Evolutionary conservation across 2,888 invertebrate species (phyloP).

Genomic region (Adela reaumurella): DNA sequence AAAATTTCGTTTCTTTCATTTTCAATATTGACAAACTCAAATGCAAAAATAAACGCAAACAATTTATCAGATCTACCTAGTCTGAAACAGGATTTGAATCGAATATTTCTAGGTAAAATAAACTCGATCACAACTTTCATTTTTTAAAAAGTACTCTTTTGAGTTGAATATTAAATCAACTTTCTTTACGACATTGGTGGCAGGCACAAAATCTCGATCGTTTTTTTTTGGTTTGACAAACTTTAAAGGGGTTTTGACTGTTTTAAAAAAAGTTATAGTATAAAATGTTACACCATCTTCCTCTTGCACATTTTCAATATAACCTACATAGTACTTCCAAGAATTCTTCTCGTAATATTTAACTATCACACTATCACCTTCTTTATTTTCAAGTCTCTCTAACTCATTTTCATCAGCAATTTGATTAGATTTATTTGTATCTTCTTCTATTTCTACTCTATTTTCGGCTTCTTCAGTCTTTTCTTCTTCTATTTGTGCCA

Average conservation of each 20-base stretch:
- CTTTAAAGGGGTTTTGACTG: no score
- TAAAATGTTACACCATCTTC: background rate
- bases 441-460: conserved; percentile 1
- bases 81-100: no score
- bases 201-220: background rate
- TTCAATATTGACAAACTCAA: no score
- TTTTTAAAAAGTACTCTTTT: background rate
- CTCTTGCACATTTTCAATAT: conserved; percentile 3
- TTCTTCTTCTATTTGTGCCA: no score
- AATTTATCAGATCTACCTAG: no score
- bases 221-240: conserved; percentile 1
- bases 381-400: background rate
- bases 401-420: background rate
- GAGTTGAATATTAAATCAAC: conserved; percentile 1
- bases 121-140: no score
- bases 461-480: background rate
- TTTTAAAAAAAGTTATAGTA: no score
- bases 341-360: conserved; percentile 3
- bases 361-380: conserved; percentile 1
- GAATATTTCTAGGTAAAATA: no score
- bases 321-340: conserved; percentile 2
- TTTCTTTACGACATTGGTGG: conserved; percentile 2
- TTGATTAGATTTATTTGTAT: conserved; percentile 1
- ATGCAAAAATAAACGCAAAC: no score
- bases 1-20: no score